These are phyloP conservation scores for Aricia artaxerxes DNA, from an alignment of 2,888 invertebrate genomes.

Conservation along the genomic window DNA sequence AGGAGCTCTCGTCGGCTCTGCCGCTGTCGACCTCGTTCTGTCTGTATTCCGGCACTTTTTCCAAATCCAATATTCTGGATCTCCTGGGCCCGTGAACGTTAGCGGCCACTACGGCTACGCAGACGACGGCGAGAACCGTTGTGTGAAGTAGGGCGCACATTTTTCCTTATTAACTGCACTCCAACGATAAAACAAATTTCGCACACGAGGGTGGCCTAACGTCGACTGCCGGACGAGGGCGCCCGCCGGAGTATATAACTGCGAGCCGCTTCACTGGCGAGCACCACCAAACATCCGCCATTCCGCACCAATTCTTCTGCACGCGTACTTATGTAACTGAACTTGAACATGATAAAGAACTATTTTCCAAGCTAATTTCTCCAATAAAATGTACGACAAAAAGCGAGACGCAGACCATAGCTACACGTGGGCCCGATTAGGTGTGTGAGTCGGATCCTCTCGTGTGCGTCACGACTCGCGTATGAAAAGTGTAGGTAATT, in stretches of 20 bases:
- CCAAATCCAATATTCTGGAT: slow-evolving; percentile 65
- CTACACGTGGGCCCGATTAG: slow-evolving; percentile 64
- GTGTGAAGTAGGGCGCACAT: slow-evolving; percentile 76
- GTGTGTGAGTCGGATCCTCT: slow-evolving; percentile 49
- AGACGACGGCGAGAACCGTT: slow-evolving; percentile 68
- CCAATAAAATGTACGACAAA: slow-evolving; percentile 78
- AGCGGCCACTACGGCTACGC: slow-evolving; percentile 65
- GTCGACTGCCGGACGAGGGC: slow-evolving; percentile 70
- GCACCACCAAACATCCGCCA: slow-evolving; percentile 80
- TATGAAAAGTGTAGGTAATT: slow-evolving; percentile 58
- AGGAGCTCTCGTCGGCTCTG: slow-evolving; percentile 72
- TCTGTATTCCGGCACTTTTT: slow-evolving; percentile 57
- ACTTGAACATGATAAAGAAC: slow-evolving; percentile 80
- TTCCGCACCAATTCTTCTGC: slow-evolving; percentile 80
- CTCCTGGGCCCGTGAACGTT: slow-evolving; percentile 71
- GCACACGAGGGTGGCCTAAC: slow-evolving; percentile 70
- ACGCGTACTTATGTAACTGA: slow-evolving; percentile 80
- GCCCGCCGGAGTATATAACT: slow-evolving; percentile 76
- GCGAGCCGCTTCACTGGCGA: slow-evolving; percentile 72
- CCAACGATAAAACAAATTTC: slow-evolving; percentile 66
- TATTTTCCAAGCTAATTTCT: slow-evolving; percentile 81
- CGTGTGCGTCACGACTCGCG: slow-evolving; percentile 53
- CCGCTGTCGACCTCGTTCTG: slow-evolving; percentile 76
- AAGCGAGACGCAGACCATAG: slow-evolving; percentile 61
- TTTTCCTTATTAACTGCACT: slow-evolving; percentile 61